Percentiles rank a stretch among this genome's conserved stretches.
Evolutionary conservation across 2,113 vertebrate species (phyloP).

Genomic region (Ivindomyrus marchei): DNA sequence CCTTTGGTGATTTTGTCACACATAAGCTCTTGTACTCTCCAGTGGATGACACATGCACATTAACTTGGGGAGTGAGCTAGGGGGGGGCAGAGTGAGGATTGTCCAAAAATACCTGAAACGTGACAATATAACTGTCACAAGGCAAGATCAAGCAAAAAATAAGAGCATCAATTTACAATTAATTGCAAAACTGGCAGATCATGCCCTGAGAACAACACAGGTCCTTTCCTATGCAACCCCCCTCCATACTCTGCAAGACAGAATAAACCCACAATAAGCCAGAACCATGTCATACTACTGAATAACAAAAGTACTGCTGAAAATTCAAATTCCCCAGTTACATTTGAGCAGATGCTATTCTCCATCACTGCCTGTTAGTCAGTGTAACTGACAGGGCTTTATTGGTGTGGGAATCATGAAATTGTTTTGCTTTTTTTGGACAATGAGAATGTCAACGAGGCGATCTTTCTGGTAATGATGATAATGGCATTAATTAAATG

Average conservation of each 20-base stretch:
- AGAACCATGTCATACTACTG: neutral
- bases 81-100: neutral
- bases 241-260: neutral
- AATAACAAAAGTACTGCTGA: neutral
- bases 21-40: neutral
- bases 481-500: neutral
- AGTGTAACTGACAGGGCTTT: neutral
- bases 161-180: neutral
- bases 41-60: neutral
- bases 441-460: neutral
- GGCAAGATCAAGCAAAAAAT: neutral
- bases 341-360: neutral
- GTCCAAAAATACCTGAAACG: neutral
- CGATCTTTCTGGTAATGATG: neutral
- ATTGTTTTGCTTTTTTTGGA: slow-evolving; percentile 3
- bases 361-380: neutral
- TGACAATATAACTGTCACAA: neutral
- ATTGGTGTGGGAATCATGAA: neutral
- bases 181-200: neutral
- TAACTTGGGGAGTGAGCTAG: neutral
- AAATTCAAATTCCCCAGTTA: neutral
- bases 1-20: neutral
- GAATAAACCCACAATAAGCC: neutral
- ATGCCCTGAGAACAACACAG: neutral
- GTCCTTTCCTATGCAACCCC: neutral